These are phyloP conservation scores for Phylloscopus whistleri DNA, from an alignment of 2,113 vertebrate species.

Conservation along the genomic window DNA sequence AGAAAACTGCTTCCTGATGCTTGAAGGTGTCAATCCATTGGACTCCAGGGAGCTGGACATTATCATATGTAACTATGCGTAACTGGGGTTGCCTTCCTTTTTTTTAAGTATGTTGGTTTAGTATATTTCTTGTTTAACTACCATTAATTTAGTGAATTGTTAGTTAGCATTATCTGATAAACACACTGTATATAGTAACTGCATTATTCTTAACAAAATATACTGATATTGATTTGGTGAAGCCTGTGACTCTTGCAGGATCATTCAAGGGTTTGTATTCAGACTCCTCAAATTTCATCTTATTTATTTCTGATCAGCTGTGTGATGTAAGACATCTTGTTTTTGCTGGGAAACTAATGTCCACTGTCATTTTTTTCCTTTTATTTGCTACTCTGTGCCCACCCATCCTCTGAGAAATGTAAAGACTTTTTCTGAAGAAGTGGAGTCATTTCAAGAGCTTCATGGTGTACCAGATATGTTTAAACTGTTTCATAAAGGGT, in stretches of 20 bases:
- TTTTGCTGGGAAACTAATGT: neutral
- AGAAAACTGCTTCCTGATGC: neutral
- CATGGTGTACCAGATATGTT: neutral
- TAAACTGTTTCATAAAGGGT: neutral
- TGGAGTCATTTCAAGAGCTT: neutral
- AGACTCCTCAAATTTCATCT: neutral
- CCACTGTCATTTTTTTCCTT: neutral
- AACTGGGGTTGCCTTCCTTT: neutral
- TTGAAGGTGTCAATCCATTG: neutral
- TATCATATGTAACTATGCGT: neutral
- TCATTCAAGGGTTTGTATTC: slow-evolving; percentile 10
- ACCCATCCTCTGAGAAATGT: neutral
- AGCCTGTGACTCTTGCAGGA: neutral
- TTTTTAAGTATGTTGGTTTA: neutral
- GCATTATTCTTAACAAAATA: slow-evolving; percentile 9
- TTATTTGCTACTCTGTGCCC: neutral
- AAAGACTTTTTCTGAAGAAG: neutral
- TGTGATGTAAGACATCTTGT: neutral
- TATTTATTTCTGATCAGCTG: slow-evolving; percentile 61
- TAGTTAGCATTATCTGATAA: slow-evolving; percentile 1
- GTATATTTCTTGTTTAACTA: slow-evolving; percentile 1
- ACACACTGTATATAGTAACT: slow-evolving; percentile 2
- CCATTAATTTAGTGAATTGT: neutral
- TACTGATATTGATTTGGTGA: neutral
- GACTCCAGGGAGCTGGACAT: neutral